Conservation (phyloP, 2,113 vertebrate species). For the Ceyx margarethae region DNA sequence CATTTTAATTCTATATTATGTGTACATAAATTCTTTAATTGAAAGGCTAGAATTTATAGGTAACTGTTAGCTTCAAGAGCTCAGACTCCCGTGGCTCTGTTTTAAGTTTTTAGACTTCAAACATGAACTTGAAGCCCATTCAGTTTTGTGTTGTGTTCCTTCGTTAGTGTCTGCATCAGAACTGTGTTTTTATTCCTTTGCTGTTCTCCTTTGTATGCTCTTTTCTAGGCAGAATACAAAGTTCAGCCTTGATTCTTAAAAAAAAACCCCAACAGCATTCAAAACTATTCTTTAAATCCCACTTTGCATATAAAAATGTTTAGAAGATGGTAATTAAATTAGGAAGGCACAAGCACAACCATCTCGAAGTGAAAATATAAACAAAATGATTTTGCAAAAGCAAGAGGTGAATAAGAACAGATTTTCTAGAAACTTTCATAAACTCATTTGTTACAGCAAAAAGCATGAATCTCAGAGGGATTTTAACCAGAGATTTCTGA, state of each 20-base stretch:
- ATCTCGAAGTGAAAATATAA: slow-evolving; percentile 22
- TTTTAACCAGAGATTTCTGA: slow-evolving; percentile 41
- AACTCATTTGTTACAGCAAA: slow-evolving; percentile 53
- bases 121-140: not conserved
- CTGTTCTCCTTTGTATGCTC: not conserved
- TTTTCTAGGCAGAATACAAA: not conserved
- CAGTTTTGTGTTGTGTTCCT: not conserved
- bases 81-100: not conserved
- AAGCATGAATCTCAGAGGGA: slow-evolving; percentile 32
- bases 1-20: not conserved
- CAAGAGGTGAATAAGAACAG: slow-evolving; percentile 16
- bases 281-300: not conserved
- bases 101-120: not conserved
- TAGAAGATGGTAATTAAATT: not conserved
- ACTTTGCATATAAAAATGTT: not conserved
- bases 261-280: not conserved
- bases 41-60: not conserved
- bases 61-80: not conserved
- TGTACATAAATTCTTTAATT: not conserved
- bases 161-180: not conserved
- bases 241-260: not conserved
- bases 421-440: slow-evolving; percentile 38
- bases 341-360: not conserved
- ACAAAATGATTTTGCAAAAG: slow-evolving; percentile 25
- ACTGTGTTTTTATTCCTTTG: not conserved